phyloP scores from a whole-genome alignment of 2,113 vertebrate genomes.

The Pavo muticus region DNA sequence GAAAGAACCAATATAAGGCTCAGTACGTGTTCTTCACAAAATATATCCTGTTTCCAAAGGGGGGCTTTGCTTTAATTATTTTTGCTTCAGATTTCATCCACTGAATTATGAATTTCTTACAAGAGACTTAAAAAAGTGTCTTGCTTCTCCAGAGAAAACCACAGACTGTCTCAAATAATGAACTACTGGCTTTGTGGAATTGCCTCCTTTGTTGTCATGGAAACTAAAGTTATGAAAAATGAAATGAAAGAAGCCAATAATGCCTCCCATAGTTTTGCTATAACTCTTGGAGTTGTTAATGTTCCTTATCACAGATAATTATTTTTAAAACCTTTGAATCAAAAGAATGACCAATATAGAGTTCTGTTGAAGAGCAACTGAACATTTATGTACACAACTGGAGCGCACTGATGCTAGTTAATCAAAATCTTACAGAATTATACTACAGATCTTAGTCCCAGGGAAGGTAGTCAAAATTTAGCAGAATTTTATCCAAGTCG shows the following conservation, averaged over 20 bases:
- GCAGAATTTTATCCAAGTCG: not conserved
- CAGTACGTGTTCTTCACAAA: slow-evolving; percentile 45
- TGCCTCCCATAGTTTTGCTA: not conserved
- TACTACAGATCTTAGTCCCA: not conserved
- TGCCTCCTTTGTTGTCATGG: slow-evolving; percentile 62
- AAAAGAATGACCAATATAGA: not conserved
- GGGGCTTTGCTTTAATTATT: slow-evolving; percentile 56
- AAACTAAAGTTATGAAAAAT: slow-evolving; percentile 65
- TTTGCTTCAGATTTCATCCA: slow-evolving; percentile 49
- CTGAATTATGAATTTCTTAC: slow-evolving; percentile 49
- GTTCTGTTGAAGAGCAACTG: not conserved
- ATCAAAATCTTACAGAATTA: not conserved
- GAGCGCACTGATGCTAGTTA: not conserved
- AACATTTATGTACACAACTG: not conserved
- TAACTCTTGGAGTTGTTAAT: not conserved
- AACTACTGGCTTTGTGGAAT: slow-evolving; percentile 34
- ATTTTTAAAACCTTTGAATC: not conserved
- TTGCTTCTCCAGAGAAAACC: slow-evolving; percentile 44
- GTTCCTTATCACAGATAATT: not conserved
- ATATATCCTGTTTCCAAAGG: slow-evolving; percentile 25
- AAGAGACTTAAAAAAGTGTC: not conserved
- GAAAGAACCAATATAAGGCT: slow-evolving; percentile 13
- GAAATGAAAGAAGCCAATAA: slow-evolving; percentile 45
- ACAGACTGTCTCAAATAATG: slow-evolving; percentile 41
- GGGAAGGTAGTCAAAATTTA: not conserved